Evolutionary conservation across 2,113 vertebrate species (phyloP).

Genomic region (Cochlearius cochlearius): DNA sequence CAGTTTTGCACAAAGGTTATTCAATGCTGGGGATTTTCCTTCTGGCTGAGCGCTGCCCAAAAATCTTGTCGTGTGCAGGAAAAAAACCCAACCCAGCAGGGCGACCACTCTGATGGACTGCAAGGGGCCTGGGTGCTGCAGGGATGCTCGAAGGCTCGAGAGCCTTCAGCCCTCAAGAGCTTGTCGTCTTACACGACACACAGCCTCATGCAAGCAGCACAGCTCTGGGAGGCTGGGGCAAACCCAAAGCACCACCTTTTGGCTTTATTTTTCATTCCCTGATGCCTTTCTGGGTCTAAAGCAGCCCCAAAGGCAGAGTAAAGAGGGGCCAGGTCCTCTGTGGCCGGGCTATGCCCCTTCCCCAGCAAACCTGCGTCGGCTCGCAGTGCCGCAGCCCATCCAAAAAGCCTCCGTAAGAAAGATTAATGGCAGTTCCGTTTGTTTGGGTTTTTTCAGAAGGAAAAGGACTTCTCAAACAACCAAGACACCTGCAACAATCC

Average conservation of each 20-base stretch:
- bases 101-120: rapidly evolving
- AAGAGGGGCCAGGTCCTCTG: background rate
- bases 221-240: background rate
- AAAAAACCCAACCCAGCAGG: background rate
- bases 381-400: rapidly evolving
- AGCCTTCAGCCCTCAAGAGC: background rate
- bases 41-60: background rate
- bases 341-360: background rate
- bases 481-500: slow-evolving; percentile 38
- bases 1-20: background rate
- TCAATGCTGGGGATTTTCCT: background rate
- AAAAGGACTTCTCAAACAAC: background rate
- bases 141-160: background rate
- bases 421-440: background rate
- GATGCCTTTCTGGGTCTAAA: background rate
- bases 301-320: background rate
- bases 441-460: background rate
- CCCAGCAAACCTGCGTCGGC: background rate
- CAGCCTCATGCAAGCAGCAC: background rate
- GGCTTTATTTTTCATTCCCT: background rate
- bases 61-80: background rate
- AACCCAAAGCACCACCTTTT: background rate
- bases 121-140: rapidly evolving
- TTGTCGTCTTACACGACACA: rapidly evolving
- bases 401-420: background rate